Percentiles rank a stretch among this genome's conserved stretches.
These are phyloP conservation scores for Brachypalpus laphriformis DNA, from an alignment of 2,888 invertebrate genomes.

Conservation along the genomic window DNA sequence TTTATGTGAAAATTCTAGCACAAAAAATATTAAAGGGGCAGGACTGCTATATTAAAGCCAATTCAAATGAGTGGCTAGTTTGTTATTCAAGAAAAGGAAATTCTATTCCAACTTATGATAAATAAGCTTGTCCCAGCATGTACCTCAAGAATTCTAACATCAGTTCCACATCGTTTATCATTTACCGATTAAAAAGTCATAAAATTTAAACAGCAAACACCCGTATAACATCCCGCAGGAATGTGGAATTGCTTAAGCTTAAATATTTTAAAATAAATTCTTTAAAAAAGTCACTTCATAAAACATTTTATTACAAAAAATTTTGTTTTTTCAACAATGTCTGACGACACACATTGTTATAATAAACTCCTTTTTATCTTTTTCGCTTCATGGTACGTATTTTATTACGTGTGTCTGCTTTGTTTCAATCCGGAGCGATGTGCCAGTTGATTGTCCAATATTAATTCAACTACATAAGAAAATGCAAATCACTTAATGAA, in stretches of 20 bases:
- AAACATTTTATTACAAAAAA: conserved; percentile 32
- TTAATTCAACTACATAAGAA: background rate
- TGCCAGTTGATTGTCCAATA: conserved; percentile 26
- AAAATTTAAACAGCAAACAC: conserved; percentile 5
- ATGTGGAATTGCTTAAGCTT: background rate
- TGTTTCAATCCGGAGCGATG: conserved; percentile 30
- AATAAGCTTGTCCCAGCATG: background rate
- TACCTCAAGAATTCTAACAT: background rate
- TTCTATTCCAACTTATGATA: background rate
- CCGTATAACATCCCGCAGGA: background rate
- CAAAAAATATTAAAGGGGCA: no score
- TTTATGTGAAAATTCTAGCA: no score
- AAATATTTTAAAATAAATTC: background rate
- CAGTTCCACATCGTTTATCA: conserved; percentile 10
- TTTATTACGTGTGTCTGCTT: conserved; percentile 12
- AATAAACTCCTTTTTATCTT: background rate
- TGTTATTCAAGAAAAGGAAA: no score
- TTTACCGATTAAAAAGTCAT: conserved; percentile 2
- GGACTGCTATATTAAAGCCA: no score
- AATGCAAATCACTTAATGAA: conserved; percentile 29
- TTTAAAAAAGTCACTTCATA: conserved; percentile 4
- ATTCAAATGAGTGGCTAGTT: no score
- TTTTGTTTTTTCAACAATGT: conserved; percentile 4
- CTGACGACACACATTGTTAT: background rate
- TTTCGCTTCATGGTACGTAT: background rate